Base-by-base conservation (phyloP, 2,797 vertebrate species). In the Schizopygopsis pylzovi region DNA sequence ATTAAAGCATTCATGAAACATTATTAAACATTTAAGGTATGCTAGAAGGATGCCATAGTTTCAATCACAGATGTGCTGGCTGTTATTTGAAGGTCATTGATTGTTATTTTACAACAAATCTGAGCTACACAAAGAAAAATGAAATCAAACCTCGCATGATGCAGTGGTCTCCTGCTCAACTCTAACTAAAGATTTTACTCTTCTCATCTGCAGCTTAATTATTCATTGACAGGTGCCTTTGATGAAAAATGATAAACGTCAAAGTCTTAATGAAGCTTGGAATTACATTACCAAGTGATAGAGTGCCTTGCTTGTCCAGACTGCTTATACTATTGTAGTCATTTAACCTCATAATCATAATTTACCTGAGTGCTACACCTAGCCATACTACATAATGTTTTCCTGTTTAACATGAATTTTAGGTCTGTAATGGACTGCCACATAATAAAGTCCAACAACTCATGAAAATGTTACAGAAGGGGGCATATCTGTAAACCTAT, bases 231-330 rank as follows among this genome's bases (percentile, higher is more conserved):
- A 95, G 93, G 93, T 91, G 92, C 92, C 94, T 94, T 94, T 95
- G 94, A 96, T 95, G 94, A 96, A 94, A 95, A 96, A 96, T 95
- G 95, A 96, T 95, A 95, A 95, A 96, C 94, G 93, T 95, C 94
- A 94, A 92, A 93, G 92, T 92, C 90, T 92, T 95, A 96, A 96
- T 95, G 95, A 96, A 95, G 94, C 93, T 88, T 95, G 94, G 95
- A 95, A 95, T 96, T 96, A 95, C 94, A 95, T 95, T 95, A 95
- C 95, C 94, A 94, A 93, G 95, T 95, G 95, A 95, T 93, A 92
- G 93, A 96, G 91, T 93, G 94, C 94, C 93, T 93, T 94, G 92
- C 94, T 95, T 93, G 94, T 95, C 94, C 94, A 92, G 94, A 95
- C 94, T 94, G 93, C 92, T 94, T 94, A 94, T 94, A 93, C 83